Conservation (phyloP, 2,888 invertebrate species). For the Euzophera pinguis region DNA sequence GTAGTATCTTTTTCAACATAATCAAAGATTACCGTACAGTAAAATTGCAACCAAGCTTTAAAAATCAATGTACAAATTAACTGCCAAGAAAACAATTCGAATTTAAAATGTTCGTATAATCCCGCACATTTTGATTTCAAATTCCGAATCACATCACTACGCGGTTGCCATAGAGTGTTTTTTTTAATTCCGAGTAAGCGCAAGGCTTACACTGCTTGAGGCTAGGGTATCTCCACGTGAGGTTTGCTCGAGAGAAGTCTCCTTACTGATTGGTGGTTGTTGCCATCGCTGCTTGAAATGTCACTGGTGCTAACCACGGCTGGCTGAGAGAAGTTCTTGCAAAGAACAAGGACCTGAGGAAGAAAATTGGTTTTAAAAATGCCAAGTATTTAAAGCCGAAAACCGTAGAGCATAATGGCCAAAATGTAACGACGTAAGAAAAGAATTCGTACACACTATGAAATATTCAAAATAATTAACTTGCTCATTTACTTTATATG, state of each 20-base stretch:
- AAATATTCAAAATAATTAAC: no score
- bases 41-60: neutral
- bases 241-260: conserved; percentile 59
- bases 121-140: conserved; percentile 23
- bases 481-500: no score
- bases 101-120: neutral
- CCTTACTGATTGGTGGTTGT: conserved; percentile 70
- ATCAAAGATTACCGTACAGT: neutral
- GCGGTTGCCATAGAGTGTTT: conserved; percentile 12
- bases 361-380: neutral
- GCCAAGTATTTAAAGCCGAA: neutral
- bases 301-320: conserved; percentile 68
- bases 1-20: neutral
- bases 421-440: no score
- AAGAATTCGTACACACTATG: no score
- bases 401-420: no score
- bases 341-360: conserved; percentile 61
- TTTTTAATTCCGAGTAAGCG: conserved; percentile 28
- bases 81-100: neutral
- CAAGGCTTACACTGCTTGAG: conserved; percentile 54
- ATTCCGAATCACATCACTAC: conserved; percentile 28
- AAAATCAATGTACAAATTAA: conserved; percentile 3
- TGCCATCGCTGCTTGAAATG: conserved; percentile 72
- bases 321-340: conserved; percentile 73
- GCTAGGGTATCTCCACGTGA: conserved; percentile 64